These are phyloP conservation scores for Chaetogeoica ovagalla DNA, from an alignment of 2,888 invertebrate genomes.

Conservation along the genomic window DNA sequence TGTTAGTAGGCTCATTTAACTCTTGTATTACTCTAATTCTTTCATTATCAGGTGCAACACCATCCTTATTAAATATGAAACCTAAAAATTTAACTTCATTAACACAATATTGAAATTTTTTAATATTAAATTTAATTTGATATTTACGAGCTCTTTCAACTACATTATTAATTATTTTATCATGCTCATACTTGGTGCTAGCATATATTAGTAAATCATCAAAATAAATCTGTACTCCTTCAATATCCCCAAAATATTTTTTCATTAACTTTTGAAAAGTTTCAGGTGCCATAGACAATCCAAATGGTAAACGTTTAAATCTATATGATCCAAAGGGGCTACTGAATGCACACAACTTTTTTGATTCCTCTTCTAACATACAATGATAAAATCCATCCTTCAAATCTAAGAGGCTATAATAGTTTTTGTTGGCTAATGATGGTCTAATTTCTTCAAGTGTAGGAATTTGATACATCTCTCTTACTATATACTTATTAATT, in stretches of 20 bases:
- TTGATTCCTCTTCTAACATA: constrained; percentile 54
- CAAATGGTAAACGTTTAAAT: constrained; percentile 58
- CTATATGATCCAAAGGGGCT: constrained; percentile 57
- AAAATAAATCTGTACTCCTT: constrained; percentile 55
- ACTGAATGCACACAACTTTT: constrained; percentile 54
- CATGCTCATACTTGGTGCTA: constrained; percentile 45
- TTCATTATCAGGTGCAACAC: neutral
- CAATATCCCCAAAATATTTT: constrained; percentile 55
- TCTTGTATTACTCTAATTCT: constrained; percentile 1
- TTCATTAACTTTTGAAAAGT: constrained; percentile 56
- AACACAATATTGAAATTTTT: neutral
- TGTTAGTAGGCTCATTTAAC: neutral
- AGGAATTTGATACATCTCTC: constrained; percentile 55
- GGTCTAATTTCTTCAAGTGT: constrained; percentile 54
- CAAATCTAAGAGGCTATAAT: constrained; percentile 53
- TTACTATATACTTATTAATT: constrained; percentile 55
- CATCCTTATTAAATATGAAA: neutral
- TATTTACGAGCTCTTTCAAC: no score
- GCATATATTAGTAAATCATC: constrained; percentile 55
- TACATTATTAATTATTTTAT: constrained; percentile 45
- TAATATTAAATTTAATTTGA: no score
- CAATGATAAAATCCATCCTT: constrained; percentile 55
- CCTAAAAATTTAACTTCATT: neutral
- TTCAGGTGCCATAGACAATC: constrained; percentile 57
- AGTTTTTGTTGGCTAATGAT: constrained; percentile 43